These are phyloP conservation scores for Saccopteryx bilineata DNA, from an alignment of 2,113 vertebrate genomes.

Conservation along the genomic window DNA sequence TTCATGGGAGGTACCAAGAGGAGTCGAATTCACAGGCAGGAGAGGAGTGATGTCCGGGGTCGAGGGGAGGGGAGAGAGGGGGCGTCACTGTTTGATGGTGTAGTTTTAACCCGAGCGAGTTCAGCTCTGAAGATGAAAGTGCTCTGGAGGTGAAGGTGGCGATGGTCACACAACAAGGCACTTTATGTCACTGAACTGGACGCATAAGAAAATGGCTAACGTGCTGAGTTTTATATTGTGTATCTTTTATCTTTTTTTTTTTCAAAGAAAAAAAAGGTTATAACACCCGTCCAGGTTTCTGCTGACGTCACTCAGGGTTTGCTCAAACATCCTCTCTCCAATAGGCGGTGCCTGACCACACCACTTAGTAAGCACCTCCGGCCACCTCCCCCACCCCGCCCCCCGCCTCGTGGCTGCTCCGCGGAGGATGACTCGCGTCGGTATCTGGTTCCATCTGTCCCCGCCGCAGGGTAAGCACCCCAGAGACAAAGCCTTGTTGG, in stretches of 20 bases:
- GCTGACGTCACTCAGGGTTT: background rate
- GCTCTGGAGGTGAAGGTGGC: background rate
- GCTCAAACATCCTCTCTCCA: background rate
- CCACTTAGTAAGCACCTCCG: background rate
- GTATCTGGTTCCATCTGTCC: background rate
- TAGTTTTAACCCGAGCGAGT: background rate
- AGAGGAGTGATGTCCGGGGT: background rate
- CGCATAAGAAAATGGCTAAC: background rate
- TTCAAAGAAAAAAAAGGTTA: too few species aligned
- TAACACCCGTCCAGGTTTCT: background rate
- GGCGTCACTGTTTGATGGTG: background rate
- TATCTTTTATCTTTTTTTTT: background rate
- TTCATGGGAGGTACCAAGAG: background rate
- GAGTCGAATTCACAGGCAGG: too few species aligned
- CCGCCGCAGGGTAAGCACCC: background rate
- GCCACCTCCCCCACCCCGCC: background rate
- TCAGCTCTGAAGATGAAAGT: background rate
- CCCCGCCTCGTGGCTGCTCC: background rate
- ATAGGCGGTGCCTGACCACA: background rate
- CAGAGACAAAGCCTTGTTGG: background rate
- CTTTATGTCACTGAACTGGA: background rate
- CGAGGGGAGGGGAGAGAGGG: rapidly evolving
- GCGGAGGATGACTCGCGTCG: background rate
- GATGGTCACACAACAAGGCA: rapidly evolving
- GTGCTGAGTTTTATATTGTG: background rate